Evolutionary conservation across 2,888 invertebrate species (phyloP), one percentile per base, ranked within the genome.

Genomic region (Agapostemon virescens): DNA sequence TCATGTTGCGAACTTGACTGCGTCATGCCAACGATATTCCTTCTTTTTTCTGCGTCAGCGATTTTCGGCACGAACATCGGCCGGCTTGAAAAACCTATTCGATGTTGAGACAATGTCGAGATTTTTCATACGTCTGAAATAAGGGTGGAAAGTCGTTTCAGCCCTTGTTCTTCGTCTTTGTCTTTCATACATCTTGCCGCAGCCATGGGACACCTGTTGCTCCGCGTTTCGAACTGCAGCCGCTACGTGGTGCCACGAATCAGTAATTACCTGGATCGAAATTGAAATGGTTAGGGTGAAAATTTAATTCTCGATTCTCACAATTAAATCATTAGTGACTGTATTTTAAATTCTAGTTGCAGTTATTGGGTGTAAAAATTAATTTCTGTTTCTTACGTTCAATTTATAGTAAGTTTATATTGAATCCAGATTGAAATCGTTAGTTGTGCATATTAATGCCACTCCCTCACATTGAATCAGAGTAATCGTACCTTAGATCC

Each of bases 191-290:
- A 15, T 6, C 20, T 17, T 49, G 2, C 9, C 36, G 20, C 42
- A 1, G 36, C 52, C 38, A 52, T 17, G 76, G 77, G 80, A 74
- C 88, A 88, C 88, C 88, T 88, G 88, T 88, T 88, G 88, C 86
- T 45, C 49, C 58, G 17, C 66, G 85, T 69, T 82, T 88, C 86
- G 55, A 82, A 81, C 76, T 71, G 72, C 68, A 52, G 75, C 83
- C 88, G 70, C 88, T 55, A 67, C 55, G 86, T 36, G 85, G 78
- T 83, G 80, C 77, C 82, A 87, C 83, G n/a, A 61, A 75, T 79
- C 84, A 68, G 33, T 20, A 0, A 36, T 73, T n/a, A 11, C n/a
- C n/a, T 49, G 7, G 9, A 45, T 45, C 45, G 49, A 20, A 9
- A 49, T 49, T n/a, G 2, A 2, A 49, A 49, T 49, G 9, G 7